Conservation (phyloP, 2,113 vertebrate genomes). For the Solea solea region DNA sequence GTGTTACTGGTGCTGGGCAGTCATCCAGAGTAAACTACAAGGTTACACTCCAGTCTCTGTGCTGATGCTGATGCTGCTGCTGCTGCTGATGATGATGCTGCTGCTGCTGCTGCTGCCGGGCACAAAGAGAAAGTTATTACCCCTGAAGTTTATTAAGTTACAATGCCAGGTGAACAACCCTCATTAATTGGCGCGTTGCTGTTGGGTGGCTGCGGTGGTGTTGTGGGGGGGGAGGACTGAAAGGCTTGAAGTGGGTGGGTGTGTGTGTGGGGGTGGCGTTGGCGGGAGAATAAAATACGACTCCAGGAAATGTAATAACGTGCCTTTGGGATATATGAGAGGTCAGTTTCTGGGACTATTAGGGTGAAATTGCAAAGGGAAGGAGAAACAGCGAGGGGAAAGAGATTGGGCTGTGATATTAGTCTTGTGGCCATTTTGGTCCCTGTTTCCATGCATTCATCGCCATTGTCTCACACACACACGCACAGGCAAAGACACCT, state of each 20-base stretch:
- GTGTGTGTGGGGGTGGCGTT: constrained; percentile 21
- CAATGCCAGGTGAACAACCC: constrained; percentile 69
- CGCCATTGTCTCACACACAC: constrained; percentile 15
- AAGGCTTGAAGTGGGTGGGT: constrained; percentile 17
- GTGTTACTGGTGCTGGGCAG: constrained; percentile 71
- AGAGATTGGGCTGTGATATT: constrained; percentile 46
- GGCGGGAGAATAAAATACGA: constrained; percentile 65
- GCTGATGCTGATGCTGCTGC: constrained; percentile 38
- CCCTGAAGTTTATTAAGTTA: constrained; percentile 78
- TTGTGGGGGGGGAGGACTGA: constrained; percentile 34
- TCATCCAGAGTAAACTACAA: constrained; percentile 81
- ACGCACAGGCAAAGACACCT: constrained; percentile 31
- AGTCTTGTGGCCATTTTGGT: constrained; percentile 44
- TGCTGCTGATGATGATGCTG: constrained; percentile 42
- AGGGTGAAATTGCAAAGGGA: constrained; percentile 69
- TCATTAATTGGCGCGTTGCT: constrained; percentile 71
- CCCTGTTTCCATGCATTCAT: constrained; percentile 61
- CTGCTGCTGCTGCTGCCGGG: constrained; percentile 50
- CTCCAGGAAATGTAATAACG: constrained; percentile 70
- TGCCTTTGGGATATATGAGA: constrained; percentile 72
- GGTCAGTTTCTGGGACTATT: constrained; percentile 73
- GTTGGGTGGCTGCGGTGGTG: constrained; percentile 54
- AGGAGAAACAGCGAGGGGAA: constrained; percentile 25
- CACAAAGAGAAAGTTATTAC: constrained; percentile 76
- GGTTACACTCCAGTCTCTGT: constrained; percentile 75